Evolutionary conservation across 2,888 invertebrate species (phyloP), one percentile per base, ranked within the genome.

Genomic region (Ametastegia equiseti): DNA sequence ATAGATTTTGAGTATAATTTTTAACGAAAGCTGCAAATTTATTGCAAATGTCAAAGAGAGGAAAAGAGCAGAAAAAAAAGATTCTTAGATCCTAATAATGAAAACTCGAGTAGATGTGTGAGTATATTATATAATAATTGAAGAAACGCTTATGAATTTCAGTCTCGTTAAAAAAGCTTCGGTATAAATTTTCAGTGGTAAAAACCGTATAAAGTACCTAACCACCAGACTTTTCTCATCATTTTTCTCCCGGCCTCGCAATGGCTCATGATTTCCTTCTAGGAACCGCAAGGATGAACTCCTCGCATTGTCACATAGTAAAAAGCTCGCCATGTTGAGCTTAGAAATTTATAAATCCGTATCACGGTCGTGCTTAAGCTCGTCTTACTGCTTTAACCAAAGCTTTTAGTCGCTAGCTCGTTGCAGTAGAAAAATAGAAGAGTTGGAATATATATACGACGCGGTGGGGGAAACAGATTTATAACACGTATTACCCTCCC

Each of bases 341-440:
- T 47, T 47, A 71, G 47, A 47, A 71, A 71, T 71, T 71, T 71
- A 71, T 45, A 47, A 71, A 71, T 71, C 71, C 71, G 27, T 33
- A 71, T 71, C 71, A 71, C 7, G 47, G n/a, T n/a, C 47, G 45
- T 27, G 47, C 45, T 71, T 69, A 45, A 71, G 27, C 71, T 42
- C 71, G n/a, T 71, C 71, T 71, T 30, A 47, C 42, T 47, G 71
- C 23, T 71, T 71, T 36, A 47, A 71, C 71, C 71, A 30, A 19
- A 71, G 71, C 45, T 71, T 47, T 71, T 27, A 47, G 30, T 15
- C 11, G 39, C 65, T n/a, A n/a, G n/a, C n/a, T 39, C 11, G 27
- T 27, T 30, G 60, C 11, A 15, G 1, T 1, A 67, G 19, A 9
- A 39, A 39, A 27, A 67, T 39, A 39, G 19, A 19, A 67, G 11